These are phyloP conservation scores for Romanogobio albipinnatus DNA, from an alignment of 2,113 vertebrate species.

Conservation along the genomic window DNA sequence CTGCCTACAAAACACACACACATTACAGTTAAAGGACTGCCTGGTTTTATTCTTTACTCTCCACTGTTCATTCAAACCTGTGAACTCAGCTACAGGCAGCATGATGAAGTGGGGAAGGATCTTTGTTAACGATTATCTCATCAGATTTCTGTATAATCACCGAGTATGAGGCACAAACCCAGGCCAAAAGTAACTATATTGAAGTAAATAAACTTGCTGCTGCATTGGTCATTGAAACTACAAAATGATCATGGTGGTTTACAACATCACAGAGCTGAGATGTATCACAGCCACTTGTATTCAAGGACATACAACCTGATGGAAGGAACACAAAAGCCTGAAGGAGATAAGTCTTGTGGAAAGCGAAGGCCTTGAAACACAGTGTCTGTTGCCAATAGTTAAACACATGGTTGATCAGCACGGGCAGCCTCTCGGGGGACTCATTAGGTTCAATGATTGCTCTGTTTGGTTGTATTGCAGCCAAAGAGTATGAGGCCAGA, in stretches of 20 bases:
- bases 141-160: too few relatives aligned
- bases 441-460: background rate
- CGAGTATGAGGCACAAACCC: too few relatives aligned
- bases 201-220: too few relatives aligned
- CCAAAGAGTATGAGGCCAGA: background rate
- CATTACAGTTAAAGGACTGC: too few relatives aligned
- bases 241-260: too few relatives aligned
- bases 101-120: too few relatives aligned
- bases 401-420: conserved; percentile 5
- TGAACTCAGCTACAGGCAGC: too few relatives aligned
- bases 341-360: background rate
- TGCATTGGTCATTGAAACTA: too few relatives aligned
- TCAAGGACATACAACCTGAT: conserved; percentile 22
- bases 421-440: background rate
- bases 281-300: background rate
- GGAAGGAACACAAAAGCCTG: background rate
- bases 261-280: background rate
- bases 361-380: conserved; percentile 2
- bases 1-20: conserved; percentile 70
- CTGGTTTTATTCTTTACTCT: too few relatives aligned
- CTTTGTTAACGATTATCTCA: too few relatives aligned
- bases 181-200: too few relatives aligned
- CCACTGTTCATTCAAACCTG: too few relatives aligned
- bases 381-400: background rate
- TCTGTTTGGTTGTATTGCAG: background rate